These are phyloP conservation scores for Morelia viridis DNA, from an alignment of 2,797 vertebrate genomes.

Conservation along the genomic window DNA sequence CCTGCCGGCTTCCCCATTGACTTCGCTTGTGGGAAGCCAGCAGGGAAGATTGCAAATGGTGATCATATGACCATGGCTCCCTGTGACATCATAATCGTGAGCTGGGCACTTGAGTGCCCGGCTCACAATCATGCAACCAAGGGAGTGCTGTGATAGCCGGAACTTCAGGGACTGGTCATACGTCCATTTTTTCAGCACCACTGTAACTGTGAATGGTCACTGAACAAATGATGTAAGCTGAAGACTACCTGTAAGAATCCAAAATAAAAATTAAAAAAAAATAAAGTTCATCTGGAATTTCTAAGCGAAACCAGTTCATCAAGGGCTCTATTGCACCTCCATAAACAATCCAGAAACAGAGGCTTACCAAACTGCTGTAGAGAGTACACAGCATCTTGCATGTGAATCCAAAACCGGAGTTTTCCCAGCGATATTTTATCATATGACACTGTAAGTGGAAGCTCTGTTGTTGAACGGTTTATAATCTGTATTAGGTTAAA, in stretches of 20 bases:
- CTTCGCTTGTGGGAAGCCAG: background rate
- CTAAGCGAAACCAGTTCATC: background rate
- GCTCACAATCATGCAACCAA: background rate
- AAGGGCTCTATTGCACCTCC: background rate
- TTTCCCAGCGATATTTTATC: slow-evolving; percentile 88
- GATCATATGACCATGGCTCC: background rate
- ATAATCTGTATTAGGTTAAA: slow-evolving; percentile 79
- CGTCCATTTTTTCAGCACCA: background rate
- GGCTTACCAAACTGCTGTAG: slow-evolving; percentile 90
- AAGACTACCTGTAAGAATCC: background rate
- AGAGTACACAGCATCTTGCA: slow-evolving; percentile 92
- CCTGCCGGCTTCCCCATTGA: background rate
- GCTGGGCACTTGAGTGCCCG: background rate
- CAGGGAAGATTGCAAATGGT: background rate
- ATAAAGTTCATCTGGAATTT: background rate
- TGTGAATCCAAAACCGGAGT: slow-evolving; percentile 94
- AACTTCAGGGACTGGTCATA: background rate
- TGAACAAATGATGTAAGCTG: background rate
- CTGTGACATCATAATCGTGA: background rate
- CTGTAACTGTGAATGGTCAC: background rate
- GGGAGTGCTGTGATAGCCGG: background rate
- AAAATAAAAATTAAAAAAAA: background rate
- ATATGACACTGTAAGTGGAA: slow-evolving; percentile 90
- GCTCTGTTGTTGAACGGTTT: slow-evolving; percentile 81
- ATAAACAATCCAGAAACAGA: background rate